Conservation (phyloP, 2,888 invertebrate species). For the Pollenia angustigena region DNA sequence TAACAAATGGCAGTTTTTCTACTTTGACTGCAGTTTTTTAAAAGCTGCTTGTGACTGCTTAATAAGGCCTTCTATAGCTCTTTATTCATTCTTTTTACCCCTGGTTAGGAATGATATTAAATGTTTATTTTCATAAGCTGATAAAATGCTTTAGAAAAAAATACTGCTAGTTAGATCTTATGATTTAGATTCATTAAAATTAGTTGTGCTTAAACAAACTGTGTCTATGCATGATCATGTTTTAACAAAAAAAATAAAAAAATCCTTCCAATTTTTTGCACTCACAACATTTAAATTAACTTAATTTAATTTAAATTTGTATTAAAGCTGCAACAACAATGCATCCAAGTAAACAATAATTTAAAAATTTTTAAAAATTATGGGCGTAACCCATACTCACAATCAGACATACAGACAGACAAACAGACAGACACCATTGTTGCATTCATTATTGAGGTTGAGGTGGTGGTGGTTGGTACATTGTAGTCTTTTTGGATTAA, state of each 20-base stretch:
- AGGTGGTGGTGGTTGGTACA: slow-evolving; percentile 5
- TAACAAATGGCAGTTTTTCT: no score
- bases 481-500: slow-evolving; percentile 33
- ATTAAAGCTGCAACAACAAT: slow-evolving; percentile 11
- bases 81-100: no score
- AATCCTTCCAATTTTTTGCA: slow-evolving; percentile 10
- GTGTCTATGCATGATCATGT: slow-evolving; percentile 11
- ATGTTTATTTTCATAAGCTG: no score
- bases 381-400: slow-evolving; percentile 60
- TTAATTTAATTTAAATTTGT: slow-evolving; percentile 41
- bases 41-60: no score
- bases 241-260: neutral
- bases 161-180: no score
- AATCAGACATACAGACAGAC: neutral
- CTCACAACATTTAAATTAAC: slow-evolving; percentile 7
- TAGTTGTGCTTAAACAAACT: neutral
- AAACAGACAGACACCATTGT: neutral
- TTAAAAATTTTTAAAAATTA: slow-evolving; percentile 43
- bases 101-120: no score
- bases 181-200: neutral
- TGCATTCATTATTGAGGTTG: neutral
- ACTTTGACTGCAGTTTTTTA: no score
- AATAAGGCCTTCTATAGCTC: no score
- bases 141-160: no score
- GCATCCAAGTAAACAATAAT: neutral